A percentile compares a stretch with the other conserved stretches of the same genome.
phyloP scores from a whole-genome alignment of 2,888 invertebrate genomes.

The Melanostoma mellinum region DNA sequence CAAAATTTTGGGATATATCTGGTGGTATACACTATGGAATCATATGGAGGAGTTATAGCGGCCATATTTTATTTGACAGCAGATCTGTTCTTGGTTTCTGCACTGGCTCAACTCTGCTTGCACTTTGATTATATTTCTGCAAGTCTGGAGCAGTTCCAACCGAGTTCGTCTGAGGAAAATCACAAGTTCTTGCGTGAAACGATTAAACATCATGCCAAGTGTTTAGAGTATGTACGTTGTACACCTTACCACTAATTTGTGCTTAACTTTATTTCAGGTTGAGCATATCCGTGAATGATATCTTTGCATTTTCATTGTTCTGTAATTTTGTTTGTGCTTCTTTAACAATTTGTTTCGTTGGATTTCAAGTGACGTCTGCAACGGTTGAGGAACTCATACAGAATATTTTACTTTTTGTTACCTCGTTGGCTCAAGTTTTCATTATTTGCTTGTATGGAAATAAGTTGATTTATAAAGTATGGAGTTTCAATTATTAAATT shows the following conservation, averaged over 20 bases:
- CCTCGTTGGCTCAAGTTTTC: constrained; percentile 78
- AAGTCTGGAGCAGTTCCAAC: constrained; percentile 72
- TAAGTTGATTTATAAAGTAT: constrained; percentile 77
- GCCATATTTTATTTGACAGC: constrained; percentile 77
- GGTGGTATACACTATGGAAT: constrained; percentile 75
- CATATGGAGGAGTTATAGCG: constrained; percentile 76
- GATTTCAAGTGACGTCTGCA: constrained; percentile 79
- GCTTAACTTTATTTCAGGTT: constrained; percentile 70
- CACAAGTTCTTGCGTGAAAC: constrained; percentile 73
- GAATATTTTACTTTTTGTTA: constrained; percentile 77
- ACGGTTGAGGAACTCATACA: constrained; percentile 76
- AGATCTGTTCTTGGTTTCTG: constrained; percentile 77
- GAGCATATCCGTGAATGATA: constrained; percentile 75
- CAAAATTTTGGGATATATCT: constrained; percentile 56
- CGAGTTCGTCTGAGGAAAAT: constrained; percentile 63
- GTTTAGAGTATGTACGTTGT: constrained; percentile 75
- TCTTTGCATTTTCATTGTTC: constrained; percentile 77
- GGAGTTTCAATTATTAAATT: constrained; percentile 7
- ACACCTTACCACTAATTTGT: not conserved
- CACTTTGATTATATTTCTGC: constrained; percentile 77
- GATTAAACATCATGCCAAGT: constrained; percentile 76
- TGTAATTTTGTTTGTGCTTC: constrained; percentile 80
- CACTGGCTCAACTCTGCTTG: constrained; percentile 78
- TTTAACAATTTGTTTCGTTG: constrained; percentile 79
- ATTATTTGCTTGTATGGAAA: constrained; percentile 79